phyloP scores from a whole-genome alignment of 2,113 vertebrate genomes.

The Heterocephalus glaber region DNA sequence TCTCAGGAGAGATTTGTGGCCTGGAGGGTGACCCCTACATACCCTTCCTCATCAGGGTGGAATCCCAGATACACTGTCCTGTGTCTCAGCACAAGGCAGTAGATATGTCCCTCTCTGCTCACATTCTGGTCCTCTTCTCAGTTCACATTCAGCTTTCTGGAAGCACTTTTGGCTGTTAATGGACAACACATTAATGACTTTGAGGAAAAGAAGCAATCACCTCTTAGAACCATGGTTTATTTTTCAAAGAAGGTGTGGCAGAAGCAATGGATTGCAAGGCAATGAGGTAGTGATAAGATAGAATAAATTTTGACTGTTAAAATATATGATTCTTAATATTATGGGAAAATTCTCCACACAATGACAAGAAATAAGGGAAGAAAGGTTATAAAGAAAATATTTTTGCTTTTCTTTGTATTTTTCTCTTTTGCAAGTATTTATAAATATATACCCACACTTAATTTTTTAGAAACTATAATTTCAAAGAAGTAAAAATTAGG shows the following conservation, averaged over 20 bases:
- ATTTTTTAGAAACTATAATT: conserved; percentile 26
- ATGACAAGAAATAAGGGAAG: background rate
- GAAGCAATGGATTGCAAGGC: background rate
- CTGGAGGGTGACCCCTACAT: background rate
- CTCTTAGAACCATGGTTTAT: background rate
- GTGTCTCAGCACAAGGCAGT: background rate
- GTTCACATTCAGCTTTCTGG: background rate
- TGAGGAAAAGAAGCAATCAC: background rate
- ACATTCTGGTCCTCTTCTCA: background rate
- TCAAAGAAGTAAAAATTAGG: background rate
- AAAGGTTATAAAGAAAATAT: background rate
- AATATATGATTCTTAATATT: background rate
- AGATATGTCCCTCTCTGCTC: background rate
- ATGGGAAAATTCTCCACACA: background rate
- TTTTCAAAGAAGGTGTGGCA: background rate
- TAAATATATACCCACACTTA: background rate
- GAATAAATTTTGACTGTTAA: background rate
- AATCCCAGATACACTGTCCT: background rate
- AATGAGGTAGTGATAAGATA: background rate
- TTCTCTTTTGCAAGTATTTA: background rate
- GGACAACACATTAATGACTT: background rate
- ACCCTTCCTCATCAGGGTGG: background rate
- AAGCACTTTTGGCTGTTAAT: background rate
- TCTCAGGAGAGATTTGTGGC: background rate
- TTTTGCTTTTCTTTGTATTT: background rate